Base-by-base conservation (phyloP, 2,797 vertebrate species). In the Benthosema pterotum region DNA sequence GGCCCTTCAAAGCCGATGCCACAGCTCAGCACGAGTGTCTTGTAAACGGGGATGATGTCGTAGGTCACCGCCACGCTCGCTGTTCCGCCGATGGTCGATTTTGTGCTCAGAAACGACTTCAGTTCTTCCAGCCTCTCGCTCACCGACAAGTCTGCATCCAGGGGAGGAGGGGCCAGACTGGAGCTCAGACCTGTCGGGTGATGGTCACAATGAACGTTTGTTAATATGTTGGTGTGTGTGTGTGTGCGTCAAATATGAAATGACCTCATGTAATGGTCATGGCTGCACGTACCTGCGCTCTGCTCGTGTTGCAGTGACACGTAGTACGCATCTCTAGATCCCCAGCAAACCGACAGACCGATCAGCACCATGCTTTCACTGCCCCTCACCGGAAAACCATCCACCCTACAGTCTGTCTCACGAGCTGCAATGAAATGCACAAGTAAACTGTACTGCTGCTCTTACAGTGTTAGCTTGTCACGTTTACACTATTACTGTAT, bases 271-370 rank as follows among this genome's bases (percentile, higher is more conserved):
- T 2, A 3, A 0, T 46, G 14, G 3, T 14, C 25, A 12, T 50
- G 43, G 59, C 17, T 2, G 15, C 56, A 0, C 0, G 2, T 90
- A 97, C 98, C 95, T 77, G 84, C 83, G 83, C 91, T 88, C 78
- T 94, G 92, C 59, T 93, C 82, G 60, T 93, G 80, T 86, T 97
- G 95, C 78, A 99, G 71, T 62, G 95, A 99, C 67, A 98, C 32
- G 65, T 96, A 99, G 83, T 95, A 99, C 12, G 96, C 95, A 85
- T 99, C 98, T 85, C 91, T 98, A 69, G 91, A 94, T 83, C 94
- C 97, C 98, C 97, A 99, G 80, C 96, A 98, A 13, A 99, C 89
- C 28, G 96, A 94, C 65, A 99, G 71, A 47, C 97, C 97, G 66
- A 93, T 92, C 47, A 99, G 77, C 62, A 94, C 73, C 52, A 92